These are phyloP conservation scores for silkworm (Bombyx mori) DNA, from an alignment of 1,140 invertebrate genomes.

Conservation along the genomic window DNA sequence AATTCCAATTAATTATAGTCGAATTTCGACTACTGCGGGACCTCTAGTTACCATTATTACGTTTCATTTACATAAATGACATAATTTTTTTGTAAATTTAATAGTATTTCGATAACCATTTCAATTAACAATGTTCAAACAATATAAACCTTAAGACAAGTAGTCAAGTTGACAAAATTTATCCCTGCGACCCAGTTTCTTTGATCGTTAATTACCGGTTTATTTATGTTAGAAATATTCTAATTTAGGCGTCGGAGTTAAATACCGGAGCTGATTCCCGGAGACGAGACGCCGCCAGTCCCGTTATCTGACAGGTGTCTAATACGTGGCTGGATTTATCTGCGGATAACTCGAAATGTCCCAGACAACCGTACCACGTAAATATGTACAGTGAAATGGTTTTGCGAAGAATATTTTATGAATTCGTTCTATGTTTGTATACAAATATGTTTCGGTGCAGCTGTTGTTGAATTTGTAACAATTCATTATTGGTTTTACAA, in stretches of 20 bases:
- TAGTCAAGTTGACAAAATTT: constrained; percentile 43
- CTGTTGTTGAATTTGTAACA: too few species aligned
- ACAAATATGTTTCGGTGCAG: too few species aligned
- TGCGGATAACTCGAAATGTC: constrained; percentile 40
- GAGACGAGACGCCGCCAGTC: constrained; percentile 41
- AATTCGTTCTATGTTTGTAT: too few species aligned
- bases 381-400: too few species aligned
- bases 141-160: constrained; percentile 24
- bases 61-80: too few species aligned
- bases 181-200: constrained; percentile 44
- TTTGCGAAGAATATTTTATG: too few species aligned
- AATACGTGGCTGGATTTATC: constrained; percentile 49
- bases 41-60: too few species aligned
- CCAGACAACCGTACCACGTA: background rate
- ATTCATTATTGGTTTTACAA: too few species aligned
- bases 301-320: constrained; percentile 54
- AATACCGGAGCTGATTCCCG: constrained; percentile 23
- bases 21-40: too few species aligned
- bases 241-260: constrained; percentile 40
- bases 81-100: too few species aligned
- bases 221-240: constrained; percentile 58
- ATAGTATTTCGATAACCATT: too few species aligned
- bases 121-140: constrained; percentile 8
- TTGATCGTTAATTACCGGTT: constrained; percentile 52
- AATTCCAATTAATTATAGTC: too few species aligned